Base-by-base conservation (phyloP, 1,140 invertebrate genomes). In the Littorina saxatilis region DNA sequence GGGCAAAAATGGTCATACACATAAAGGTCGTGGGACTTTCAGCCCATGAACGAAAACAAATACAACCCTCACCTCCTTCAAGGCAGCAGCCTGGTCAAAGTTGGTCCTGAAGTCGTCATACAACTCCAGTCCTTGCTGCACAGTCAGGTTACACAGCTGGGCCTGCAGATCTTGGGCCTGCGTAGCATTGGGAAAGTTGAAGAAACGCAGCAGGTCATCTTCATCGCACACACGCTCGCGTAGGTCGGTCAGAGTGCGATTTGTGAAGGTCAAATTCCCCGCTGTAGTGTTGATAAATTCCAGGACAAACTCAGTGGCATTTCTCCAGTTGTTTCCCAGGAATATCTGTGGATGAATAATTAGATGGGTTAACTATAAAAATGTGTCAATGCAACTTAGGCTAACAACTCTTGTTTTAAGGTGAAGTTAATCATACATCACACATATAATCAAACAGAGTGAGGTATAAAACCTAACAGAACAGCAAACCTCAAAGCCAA, bases 141-240 rank as follows among this genome's bases (percentile, higher is more conserved):
- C 32, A 37, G 82, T 87, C 66, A 86, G 63, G 58, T 84, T 84
- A 82, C 82, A 89, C 68, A 84, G 73, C 77, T 84, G 80, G 1
- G 74, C 58, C 68, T 83, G 72, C 50, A 87, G 72, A n/a, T 66
- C 37, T 4, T 29, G n/a, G 23, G 79, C 86, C 52, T 81, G 80
- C 43, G 66, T 47, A 20, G 61, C 39, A 70, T 82, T 82, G 29
- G 72, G 40, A 61, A 87, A 87, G n/a, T 72, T 63, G 20, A 87
- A 73, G 32, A 70, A 84, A n/a, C 63, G 35, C 11, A 79, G 77
- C 43, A 87, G 68, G 17, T 84, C 52, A 39, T 79, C 73, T 17
- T 79, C 80, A 50, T 83, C 76, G 35, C 84, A 85, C 4, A 79
- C 61, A 5, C 43, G n/a, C 20, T 79, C 72, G 5, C 70, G 68